Evolutionary conservation across 1,140 invertebrate genomes (phyloP).

Genomic region (Scaptomyza hsui): DNA sequence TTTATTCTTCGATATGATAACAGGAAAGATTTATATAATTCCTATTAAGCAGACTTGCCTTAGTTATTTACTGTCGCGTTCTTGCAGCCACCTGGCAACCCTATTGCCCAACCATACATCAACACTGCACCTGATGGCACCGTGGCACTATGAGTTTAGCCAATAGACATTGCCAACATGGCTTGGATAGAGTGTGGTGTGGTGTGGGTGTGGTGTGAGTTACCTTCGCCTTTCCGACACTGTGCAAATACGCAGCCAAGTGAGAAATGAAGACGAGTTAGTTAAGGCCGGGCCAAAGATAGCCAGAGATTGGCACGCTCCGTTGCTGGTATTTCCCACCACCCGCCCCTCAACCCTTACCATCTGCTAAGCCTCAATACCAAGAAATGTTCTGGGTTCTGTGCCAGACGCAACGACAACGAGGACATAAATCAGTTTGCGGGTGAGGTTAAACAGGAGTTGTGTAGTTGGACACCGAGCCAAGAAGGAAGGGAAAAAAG

Average conservation of each 20-base stretch:
- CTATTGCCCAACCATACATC: slow-evolving; percentile 40
- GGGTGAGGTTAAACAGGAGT: slow-evolving; percentile 19
- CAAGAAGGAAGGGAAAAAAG: slow-evolving; percentile 10
- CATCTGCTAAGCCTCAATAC: slow-evolving; percentile 51
- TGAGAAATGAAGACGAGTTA: slow-evolving; percentile 83
- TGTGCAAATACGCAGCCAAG: slow-evolving; percentile 73
- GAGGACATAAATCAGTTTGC: slow-evolving; percentile 72
- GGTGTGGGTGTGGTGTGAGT: not conserved
- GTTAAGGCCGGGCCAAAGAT: slow-evolving; percentile 55
- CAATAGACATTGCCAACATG: slow-evolving; percentile 69
- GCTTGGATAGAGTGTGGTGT: not conserved
- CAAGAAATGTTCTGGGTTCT: slow-evolving; percentile 6
- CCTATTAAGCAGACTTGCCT: not conserved
- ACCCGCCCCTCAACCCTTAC: not conserved
- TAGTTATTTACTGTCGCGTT: not conserved
- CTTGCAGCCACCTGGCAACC: slow-evolving; percentile 46
- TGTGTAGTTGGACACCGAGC: slow-evolving; percentile 12
- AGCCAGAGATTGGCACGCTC: slow-evolving; percentile 57
- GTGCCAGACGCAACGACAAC: slow-evolving; percentile 14
- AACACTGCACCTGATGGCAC: slow-evolving; percentile 25
- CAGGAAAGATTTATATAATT: not conserved
- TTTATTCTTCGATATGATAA: not conserved
- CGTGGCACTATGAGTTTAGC: slow-evolving; percentile 31
- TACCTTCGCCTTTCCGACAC: slow-evolving; percentile 28
- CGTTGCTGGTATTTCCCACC: slow-evolving; percentile 21